Conservation (phyloP, 2,888 invertebrate genomes). For the Sisyra terminalis region DNA sequence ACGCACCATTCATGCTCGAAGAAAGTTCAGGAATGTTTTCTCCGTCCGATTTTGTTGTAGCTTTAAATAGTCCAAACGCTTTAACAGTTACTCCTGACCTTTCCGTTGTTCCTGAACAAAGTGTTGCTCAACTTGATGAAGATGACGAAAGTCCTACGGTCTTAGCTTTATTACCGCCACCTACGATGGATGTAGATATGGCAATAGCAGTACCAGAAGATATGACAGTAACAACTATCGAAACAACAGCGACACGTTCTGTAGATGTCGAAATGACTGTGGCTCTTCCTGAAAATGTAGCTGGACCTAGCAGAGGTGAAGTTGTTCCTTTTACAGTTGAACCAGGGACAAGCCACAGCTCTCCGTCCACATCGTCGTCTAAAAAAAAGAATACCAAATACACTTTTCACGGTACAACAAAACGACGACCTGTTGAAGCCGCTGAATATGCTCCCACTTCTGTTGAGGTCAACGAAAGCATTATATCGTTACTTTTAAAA, state of each 20-base stretch:
- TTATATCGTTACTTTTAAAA: constrained; percentile 75
- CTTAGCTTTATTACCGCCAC: constrained; percentile 16
- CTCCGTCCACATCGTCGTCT: neutral
- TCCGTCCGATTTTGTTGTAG: constrained; percentile 4
- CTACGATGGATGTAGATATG: constrained; percentile 19
- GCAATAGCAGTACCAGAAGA: constrained; percentile 29
- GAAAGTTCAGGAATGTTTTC: constrained; percentile 3
- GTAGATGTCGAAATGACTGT: constrained; percentile 13
- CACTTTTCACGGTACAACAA: constrained; percentile 1
- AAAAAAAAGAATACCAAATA: neutral
- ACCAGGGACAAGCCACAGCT: no score
- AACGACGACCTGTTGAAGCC: constrained; percentile 5
- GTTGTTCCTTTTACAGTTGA: constrained; percentile 7
- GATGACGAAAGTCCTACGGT: constrained; percentile 12
- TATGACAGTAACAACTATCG: constrained; percentile 21
- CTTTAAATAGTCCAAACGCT: constrained; percentile 1
- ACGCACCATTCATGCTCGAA: constrained; percentile 6
- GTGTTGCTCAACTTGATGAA: constrained; percentile 1
- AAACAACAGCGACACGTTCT: constrained; percentile 13
- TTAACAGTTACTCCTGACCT: constrained; percentile 6
- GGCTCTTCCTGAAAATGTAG: no score
- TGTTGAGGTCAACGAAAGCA: constrained; percentile 59
- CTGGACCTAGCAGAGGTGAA: constrained; percentile 13
- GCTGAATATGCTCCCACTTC: constrained; percentile 18
- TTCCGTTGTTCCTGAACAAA: constrained; percentile 8